Evolutionary conservation across 2,888 invertebrate species (phyloP).

Genomic region (Stenichneumon culpator): DNA sequence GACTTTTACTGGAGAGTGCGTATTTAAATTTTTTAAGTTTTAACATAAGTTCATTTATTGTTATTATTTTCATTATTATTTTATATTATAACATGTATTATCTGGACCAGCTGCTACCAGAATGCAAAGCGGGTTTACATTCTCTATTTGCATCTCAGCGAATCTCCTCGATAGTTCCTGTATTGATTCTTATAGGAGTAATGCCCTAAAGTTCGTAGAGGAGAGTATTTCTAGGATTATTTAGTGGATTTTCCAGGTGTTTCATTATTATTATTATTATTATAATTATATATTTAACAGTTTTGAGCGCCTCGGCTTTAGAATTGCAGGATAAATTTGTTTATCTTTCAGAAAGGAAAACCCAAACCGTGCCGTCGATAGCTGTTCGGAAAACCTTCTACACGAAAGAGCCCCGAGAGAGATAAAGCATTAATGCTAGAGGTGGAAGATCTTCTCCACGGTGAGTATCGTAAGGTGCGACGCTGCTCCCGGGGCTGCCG

Average conservation of each 20-base stretch:
- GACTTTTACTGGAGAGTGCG: too few relatives aligned
- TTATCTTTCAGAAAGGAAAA: slow-evolving; percentile 10
- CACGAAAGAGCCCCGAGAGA: neutral
- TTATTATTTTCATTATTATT: too few relatives aligned
- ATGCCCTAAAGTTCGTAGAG: too few relatives aligned
- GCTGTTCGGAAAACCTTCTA: neutral
- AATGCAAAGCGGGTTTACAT: too few relatives aligned
- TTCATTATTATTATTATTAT: too few relatives aligned
- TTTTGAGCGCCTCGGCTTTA: neutral
- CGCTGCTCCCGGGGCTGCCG: neutral
- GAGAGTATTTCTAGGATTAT: too few relatives aligned
- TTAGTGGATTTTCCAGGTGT: too few relatives aligned
- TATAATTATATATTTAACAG: neutral
- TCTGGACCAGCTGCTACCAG: slow-evolving; percentile 1
- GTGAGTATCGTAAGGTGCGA: neutral
- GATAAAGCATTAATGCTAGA: slow-evolving; percentile 39
- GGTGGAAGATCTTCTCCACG: slow-evolving; percentile 3
- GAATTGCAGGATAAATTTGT: neutral
- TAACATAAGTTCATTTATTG: neutral
- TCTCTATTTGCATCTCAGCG: too few relatives aligned
- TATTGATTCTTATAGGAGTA: too few relatives aligned
- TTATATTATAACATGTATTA: too few relatives aligned
- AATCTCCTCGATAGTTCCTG: too few relatives aligned
- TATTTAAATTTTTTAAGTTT: neutral
- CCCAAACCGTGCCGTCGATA: neutral